phyloP scores from a whole-genome alignment of 2,888 invertebrate genomes.

The Hydrotaea cyrtoneurina region DNA sequence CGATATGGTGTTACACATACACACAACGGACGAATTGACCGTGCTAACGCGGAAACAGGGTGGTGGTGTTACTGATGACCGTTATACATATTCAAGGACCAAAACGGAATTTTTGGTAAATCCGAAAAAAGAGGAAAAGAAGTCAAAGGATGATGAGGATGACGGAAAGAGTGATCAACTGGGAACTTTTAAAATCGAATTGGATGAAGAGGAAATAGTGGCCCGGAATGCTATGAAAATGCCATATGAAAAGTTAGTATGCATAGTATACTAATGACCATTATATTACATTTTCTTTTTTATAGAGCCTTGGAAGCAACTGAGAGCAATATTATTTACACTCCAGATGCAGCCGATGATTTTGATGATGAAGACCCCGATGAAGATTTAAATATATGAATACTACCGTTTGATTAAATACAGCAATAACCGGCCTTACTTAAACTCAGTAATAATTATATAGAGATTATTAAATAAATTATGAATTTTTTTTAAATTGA shows the following conservation, averaged over 20 bases:
- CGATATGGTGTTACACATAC: conserved; percentile 75
- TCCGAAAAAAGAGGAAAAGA: conserved; percentile 25
- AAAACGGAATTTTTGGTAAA: conserved; percentile 74
- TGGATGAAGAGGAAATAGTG: conserved; percentile 79
- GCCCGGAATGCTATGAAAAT: conserved; percentile 79
- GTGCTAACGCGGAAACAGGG: conserved; percentile 76
- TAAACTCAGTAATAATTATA: conserved; percentile 14
- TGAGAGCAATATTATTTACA: conserved; percentile 86
- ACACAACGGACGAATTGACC: conserved; percentile 72
- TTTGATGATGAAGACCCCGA: conserved; percentile 90
- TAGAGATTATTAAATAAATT: conserved; percentile 39
- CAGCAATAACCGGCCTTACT: conserved; percentile 23
- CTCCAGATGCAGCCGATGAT: conserved; percentile 89
- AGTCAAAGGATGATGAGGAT: conserved; percentile 34
- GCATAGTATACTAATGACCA: neutral
- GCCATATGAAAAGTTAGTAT: conserved; percentile 79
- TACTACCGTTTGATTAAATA: neutral
- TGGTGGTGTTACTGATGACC: conserved; percentile 75
- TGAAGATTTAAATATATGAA: conserved; percentile 84
- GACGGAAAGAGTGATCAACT: conserved; percentile 64
- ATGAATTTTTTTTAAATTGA: conserved; percentile 34
- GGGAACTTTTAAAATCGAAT: conserved; percentile 80
- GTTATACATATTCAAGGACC: conserved; percentile 73
- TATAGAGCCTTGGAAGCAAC: conserved; percentile 81
- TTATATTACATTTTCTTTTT: conserved; percentile 35